A percentile compares a stretch with the other conserved stretches of the same genome.
Conservation (phyloP, 2,113 vertebrate genomes). For the Oreotrochilus melanogaster region DNA sequence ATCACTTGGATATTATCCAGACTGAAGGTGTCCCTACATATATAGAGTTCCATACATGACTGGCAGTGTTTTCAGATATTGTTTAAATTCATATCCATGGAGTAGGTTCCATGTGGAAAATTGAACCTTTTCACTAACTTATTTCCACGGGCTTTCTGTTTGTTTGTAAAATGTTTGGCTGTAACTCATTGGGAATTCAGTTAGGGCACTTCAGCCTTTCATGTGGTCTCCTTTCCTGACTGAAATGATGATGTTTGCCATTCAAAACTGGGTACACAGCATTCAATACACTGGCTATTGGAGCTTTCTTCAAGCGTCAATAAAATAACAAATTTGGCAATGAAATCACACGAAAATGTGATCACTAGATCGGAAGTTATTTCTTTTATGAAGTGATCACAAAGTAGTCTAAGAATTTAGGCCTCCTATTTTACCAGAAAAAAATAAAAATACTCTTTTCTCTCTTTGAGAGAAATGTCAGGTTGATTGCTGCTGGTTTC, state of each 20-base stretch:
- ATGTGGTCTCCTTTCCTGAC: neutral
- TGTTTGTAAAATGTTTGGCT: neutral
- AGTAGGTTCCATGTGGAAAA: neutral
- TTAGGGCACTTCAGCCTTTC: neutral
- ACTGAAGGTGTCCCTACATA: neutral
- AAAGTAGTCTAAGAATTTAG: neutral
- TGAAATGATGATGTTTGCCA: neutral
- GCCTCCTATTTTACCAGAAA: neutral
- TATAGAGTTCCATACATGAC: neutral
- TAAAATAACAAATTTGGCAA: neutral
- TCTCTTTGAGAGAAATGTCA: neutral
- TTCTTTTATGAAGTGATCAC: neutral
- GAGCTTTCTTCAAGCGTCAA: neutral
- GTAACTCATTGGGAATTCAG: neutral
- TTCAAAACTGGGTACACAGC: neutral
- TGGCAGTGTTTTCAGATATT: neutral
- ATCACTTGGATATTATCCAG: neutral
- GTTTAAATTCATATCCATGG: neutral
- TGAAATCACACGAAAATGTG: neutral
- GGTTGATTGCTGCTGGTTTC: neutral
- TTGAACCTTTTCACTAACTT: neutral
- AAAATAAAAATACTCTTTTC: neutral
- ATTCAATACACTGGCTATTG: too few species aligned
- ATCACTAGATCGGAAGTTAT: neutral
- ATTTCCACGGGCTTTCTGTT: neutral